Conservation (phyloP, 2,888 invertebrate species). For the Anticlea derivata region DNA sequence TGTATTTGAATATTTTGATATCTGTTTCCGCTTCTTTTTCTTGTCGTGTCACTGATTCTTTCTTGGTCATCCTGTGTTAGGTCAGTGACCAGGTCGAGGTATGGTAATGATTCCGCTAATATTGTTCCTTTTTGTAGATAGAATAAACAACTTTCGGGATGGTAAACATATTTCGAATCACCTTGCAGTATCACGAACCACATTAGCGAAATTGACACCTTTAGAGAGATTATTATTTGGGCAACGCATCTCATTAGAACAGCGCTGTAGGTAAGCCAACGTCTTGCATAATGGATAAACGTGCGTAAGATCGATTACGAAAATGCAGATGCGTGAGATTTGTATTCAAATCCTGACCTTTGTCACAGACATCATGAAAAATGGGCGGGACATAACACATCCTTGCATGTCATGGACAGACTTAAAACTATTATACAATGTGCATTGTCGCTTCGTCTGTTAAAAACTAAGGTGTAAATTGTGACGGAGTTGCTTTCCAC, state of each 20-base stretch:
- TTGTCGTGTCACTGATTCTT: too few species aligned
- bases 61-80: too few species aligned
- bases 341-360: conserved; percentile 48
- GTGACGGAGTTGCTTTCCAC: conserved; percentile 43
- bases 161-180: too few species aligned
- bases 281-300: conserved; percentile 28
- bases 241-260: conserved; percentile 11
- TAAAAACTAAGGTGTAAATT: conserved; percentile 38
- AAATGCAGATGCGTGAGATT: conserved; percentile 29
- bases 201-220: conserved; percentile 18
- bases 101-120: too few species aligned
- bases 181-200: too few species aligned
- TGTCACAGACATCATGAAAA: conserved; percentile 35
- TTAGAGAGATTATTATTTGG: neutral
- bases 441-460: conserved; percentile 22
- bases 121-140: too few species aligned
- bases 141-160: too few species aligned
- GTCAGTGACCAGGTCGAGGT: too few species aligned
- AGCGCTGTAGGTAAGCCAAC: conserved; percentile 10
- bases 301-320: conserved; percentile 27
- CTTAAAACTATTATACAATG: conserved; percentile 25
- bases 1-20: too few species aligned
- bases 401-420: conserved; percentile 33
- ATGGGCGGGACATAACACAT: conserved; percentile 32
- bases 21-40: too few species aligned